These are phyloP conservation scores for Eurois occulta DNA, from an alignment of 2,888 invertebrate genomes.

Conservation along the genomic window DNA sequence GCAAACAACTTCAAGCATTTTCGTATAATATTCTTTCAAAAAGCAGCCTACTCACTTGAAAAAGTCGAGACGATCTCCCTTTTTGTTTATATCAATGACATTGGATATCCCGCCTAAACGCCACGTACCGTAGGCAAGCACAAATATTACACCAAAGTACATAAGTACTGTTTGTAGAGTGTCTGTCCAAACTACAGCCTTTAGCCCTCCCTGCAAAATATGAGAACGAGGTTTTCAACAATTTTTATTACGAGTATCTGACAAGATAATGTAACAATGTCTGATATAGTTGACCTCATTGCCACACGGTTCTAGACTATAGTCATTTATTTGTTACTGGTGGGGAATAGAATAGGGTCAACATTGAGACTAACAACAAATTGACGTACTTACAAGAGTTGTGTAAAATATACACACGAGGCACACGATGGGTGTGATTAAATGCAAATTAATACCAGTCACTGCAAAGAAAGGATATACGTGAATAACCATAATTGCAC, in stretches of 20 bases:
- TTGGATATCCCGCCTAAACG: conserved; percentile 92
- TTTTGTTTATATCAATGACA: conserved; percentile 91
- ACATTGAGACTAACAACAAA: conserved; percentile 42
- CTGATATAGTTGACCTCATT: conserved; percentile 72
- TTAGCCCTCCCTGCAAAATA: conserved; percentile 92
- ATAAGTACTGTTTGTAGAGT: conserved; percentile 94
- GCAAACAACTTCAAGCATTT: neutral
- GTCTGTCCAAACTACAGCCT: conserved; percentile 96
- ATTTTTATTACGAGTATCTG: conserved; percentile 38
- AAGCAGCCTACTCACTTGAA: conserved; percentile 91
- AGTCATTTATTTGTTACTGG: conserved; percentile 69
- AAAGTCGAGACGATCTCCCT: conserved; percentile 92
- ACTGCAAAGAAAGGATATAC: conserved; percentile 89
- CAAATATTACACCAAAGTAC: conserved; percentile 93
- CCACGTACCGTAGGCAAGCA: conserved; percentile 92
- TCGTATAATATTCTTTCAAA: neutral
- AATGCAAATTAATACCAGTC: conserved; percentile 95
- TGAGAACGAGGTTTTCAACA: conserved; percentile 23
- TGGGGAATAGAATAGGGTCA: conserved; percentile 72
- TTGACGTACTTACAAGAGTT: conserved; percentile 92
- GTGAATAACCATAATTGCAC: conserved; percentile 26
- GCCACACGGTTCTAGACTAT: conserved; percentile 65
- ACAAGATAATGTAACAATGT: conserved; percentile 50
- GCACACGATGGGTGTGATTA: conserved; percentile 95
- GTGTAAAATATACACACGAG: conserved; percentile 98